Base-by-base conservation (phyloP, 1,140 invertebrate genomes). In the Phenacoccus solenopsis region DNA sequence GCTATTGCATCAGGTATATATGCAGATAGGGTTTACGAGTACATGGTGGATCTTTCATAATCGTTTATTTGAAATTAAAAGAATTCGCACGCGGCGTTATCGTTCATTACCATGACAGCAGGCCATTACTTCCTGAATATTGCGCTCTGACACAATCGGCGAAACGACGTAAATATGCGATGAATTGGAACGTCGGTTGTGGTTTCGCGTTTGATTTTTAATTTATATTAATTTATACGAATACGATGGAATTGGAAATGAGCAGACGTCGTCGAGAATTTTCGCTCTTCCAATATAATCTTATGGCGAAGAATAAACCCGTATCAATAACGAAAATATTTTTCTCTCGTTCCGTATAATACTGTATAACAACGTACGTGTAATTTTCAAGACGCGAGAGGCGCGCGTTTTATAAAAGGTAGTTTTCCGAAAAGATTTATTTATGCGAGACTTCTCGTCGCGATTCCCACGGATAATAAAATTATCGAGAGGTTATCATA, bases 341-440 rank as follows among this genome's bases (percentile, higher is more conserved):
- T 49, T 49, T 49, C 20, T 9, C 38, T 49, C 38, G 20, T 49
- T 49, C 38, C n/a, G n/a, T n/a, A n/a, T n/a, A n/a, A n/a, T 49
- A n/a, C 30, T 5, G 30, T 7, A 32, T 49, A 49, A 49, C 20
- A 49, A 49, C 16, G 16, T 49, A 32, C 5, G 30, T 32, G 16
- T 49, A 49, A 10, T 49, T 49, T 49, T 49, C n/a, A n/a, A n/a
- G n/a, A n/a, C n/a, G n/a, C n/a, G n/a, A n/a, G n/a, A n/a, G n/a
- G n/a, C n/a, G n/a, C n/a, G n/a, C n/a, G n/a, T n/a, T n/a, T n/a
- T n/a, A n/a, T n/a, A n/a, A n/a, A n/a, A n/a, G n/a, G n/a, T n/a
- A n/a, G n/a, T n/a, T n/a, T n/a, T n/a, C n/a, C 38, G 38, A 49
- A 49, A 49, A 49, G 38, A 49, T 49, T 49, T 49, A 49, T 49